Base-by-base conservation (phyloP, 2,797 vertebrate genomes). In the Poeciliopsis gracilis region DNA sequence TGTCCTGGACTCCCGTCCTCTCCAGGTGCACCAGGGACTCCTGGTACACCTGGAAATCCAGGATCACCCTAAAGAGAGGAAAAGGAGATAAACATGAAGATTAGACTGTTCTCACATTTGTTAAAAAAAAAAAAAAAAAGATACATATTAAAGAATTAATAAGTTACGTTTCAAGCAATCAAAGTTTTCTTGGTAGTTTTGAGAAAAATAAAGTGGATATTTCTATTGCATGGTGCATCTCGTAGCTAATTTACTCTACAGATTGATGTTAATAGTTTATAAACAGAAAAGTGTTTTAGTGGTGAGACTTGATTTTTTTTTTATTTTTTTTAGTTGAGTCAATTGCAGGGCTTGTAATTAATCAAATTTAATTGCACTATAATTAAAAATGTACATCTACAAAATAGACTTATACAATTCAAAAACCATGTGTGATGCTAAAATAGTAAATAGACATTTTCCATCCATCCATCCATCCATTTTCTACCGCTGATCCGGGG, bases 21-120 rank as follows among this genome's bases (percentile, higher is more conserved):
- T 85, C 96, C 97, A 20, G 92, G 83, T 28, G 82, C 75, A 53
- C 97, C 97, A 11, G 83, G 89, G n/a, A 94, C 84, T 78, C 96
- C 97, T 53, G 89, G 63, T 13, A 81, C 36, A 46, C 97, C 97
- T 75, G 87, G 80, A 0, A 76, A 61, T 28, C 97, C 97, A 23
- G 76, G 85, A 70, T 95, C 95, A 23, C 97, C 97, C 97, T 98
- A 41, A 72, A 81, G 13, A 80, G 59, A 77, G 38, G 25, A 41
- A 28, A 59, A 7, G 45, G 28, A 23, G 20, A 67, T 20, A 18
- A 23, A 75, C 38, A 9, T 5, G 23, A 67, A 53, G 41, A 28
- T 57, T 69, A 43, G 11, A 8, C 49, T 72, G 41, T 45, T 49
- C 23, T 36, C 2, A n/a, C 4, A 1, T 59, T 1, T 13, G 15